Evolutionary conservation across 2,888 invertebrate genomes (phyloP), one percentile per base, ranked within the genome.

Genomic region (Phania funesta): DNA sequence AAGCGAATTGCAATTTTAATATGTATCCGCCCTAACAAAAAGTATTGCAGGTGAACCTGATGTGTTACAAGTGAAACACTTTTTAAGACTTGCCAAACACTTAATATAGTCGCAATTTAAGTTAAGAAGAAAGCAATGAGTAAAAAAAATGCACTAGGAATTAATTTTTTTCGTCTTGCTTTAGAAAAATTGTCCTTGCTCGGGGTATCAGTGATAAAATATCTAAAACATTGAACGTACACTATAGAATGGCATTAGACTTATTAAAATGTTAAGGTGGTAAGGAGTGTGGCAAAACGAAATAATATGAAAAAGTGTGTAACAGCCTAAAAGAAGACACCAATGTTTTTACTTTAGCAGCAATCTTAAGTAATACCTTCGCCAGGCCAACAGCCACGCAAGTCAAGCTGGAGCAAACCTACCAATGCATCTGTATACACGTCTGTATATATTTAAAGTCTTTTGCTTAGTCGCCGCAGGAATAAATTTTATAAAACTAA

Each of bases 401-500:
- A 60, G 44, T 26, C 22, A 54, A 9, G 16, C 56, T 65, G 54
- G 20, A 20, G 41, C 50, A 3, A 38, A 46, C 67, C 41, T 70
- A 46, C 60, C 24, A 67, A 70, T 48, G 64, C 64, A 70, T 67
- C 67, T 68, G 13, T 9, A n/a, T 41, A 74, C 48, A 74, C 56
- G 32, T 73, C 56, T 58, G 41, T 70, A 70, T 65, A 52, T 56
- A 65, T 74, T 75, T 65, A 70, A 46, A 82, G 70, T 75, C 74
- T 75, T 82, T 74, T 67, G 82, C 68, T 79, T 78, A 78, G 79
- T 86, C 87, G 87, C 89, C 88, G 88, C 88, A 89, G 89, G 89
- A 89, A 89, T 88, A 89, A 89, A 88, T 89, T 89, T 88, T 87
- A 88, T 89, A 89, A 90, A 90, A 90, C 89, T 89, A 89, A 89